Base-by-base conservation (phyloP, 1,140 invertebrate genomes). In the Pseudomyrmex sp. region DNA sequence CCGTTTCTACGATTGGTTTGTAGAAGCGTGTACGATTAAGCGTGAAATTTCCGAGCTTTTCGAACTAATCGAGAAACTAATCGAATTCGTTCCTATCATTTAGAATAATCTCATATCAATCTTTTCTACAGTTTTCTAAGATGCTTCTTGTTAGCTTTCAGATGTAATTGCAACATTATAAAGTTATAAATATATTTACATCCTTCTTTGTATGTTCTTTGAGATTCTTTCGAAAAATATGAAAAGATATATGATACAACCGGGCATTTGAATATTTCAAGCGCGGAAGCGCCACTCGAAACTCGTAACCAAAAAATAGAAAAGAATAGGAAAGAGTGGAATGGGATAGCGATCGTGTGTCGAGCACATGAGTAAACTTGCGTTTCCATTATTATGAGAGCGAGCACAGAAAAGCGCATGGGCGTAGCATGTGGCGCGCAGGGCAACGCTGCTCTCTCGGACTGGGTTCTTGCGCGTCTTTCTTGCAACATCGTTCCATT, bases 311-410 rank as follows among this genome's bases (percentile, higher is more conserved):
- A 35, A 35, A 35, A 35, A 35, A 35, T 35, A 69, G 62, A 83
- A 84, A 84, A 76, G 65, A 50, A 10, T 58, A 50, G 50, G 59
- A 84, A 48, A 65, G 83, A 83, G 59, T 65, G 56, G 75, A 83
- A 85, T 59, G 61, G 15, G 68, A 35, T 9, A 9, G 13, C 35
- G 50, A 86, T 76, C 85, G 89, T 91, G 90, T 90, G 90, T 92
- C 85, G 86, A 86, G 89, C 91, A 92, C 91, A 90, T 90, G 91
- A 75, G 52, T 76, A 46, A 35, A 13, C 68, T 72, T 75, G 88
- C 63, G 82, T 68, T 84, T 18, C 73, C 84, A 87, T 89, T 91
- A 91, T 91, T 90, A 91, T 91, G 83, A 84, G 76, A 90, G 88
- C 84, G 44, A 2, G n/a, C 35, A 15, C 35, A 15, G 73, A 56